These are phyloP conservation scores for Sinocyclocheilus anophthalmus DNA, from an alignment of 2,113 vertebrate genomes.

Conservation along the genomic window DNA sequence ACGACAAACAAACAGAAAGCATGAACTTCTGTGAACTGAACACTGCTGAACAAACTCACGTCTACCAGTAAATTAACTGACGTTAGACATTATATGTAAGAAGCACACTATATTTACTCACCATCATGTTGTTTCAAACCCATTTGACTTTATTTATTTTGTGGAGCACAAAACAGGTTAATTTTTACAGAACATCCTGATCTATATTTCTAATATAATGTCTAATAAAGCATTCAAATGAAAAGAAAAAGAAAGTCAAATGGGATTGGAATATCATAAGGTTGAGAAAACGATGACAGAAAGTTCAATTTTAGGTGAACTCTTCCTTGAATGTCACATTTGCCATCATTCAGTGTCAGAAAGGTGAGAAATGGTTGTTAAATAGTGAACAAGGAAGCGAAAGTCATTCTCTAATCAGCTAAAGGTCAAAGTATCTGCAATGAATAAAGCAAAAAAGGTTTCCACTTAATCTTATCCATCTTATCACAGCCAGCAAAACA, in stretches of 20 bases:
- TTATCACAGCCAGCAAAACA: constrained; percentile 66
- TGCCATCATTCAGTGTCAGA: constrained; percentile 35
- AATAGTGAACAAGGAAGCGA: constrained; percentile 18
- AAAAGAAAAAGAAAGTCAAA: not conserved
- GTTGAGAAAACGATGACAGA: not conserved
- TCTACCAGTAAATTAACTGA: constrained; percentile 6
- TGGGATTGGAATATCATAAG: not conserved
- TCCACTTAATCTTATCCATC: constrained; percentile 44
- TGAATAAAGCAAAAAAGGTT: constrained; percentile 53
- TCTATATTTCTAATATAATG: not conserved
- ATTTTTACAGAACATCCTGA: not conserved
- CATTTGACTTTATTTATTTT: not conserved
- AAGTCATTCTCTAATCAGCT: constrained; percentile 27
- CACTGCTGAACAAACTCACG: constrained; percentile 30
- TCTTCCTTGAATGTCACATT: constrained; percentile 16
- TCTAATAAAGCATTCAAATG: not conserved
- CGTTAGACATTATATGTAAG: no score
- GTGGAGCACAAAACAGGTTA: not conserved
- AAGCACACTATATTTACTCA: not conserved
- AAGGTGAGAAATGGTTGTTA: constrained; percentile 4
- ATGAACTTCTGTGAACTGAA: constrained; percentile 45
- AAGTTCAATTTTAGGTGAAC: not conserved
- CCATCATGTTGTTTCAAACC: not conserved
- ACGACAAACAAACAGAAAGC: constrained; percentile 50
- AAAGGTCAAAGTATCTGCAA: constrained; percentile 54